Evolutionary conservation across 2,797 vertebrate genomes (phyloP).

Genomic region (Thunnus albacares): DNA sequence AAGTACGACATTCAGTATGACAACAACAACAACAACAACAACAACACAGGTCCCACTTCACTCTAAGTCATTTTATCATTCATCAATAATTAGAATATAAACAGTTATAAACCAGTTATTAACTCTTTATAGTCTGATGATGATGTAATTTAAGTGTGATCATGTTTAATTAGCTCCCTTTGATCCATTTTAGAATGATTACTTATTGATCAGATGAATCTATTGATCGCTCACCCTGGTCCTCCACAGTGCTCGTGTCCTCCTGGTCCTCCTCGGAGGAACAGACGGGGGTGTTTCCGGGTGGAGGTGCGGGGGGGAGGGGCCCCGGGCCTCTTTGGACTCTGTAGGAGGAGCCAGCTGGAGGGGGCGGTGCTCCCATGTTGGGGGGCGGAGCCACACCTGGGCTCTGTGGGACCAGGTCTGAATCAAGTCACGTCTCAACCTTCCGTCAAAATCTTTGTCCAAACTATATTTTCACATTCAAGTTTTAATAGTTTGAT

Average conservation of each 20-base stretch:
- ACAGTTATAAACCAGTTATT: too few species aligned
- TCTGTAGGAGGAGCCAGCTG: constrained; percentile 86
- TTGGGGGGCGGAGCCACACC: constrained; percentile 66
- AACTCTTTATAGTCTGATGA: too few species aligned
- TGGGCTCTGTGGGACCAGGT: constrained; percentile 78
- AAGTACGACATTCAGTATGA: too few species aligned
- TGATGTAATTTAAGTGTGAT: too few species aligned
- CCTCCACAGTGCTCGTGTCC: constrained; percentile 85
- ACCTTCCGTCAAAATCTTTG: neutral
- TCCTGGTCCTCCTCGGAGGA: constrained; percentile 91
- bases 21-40: too few species aligned
- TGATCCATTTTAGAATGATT: too few species aligned
- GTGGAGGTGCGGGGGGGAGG: constrained; percentile 71
- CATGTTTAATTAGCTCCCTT: too few species aligned
- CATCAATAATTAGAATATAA: too few species aligned
- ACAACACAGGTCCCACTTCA: too few species aligned
- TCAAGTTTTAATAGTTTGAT: neutral
- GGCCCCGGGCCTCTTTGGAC: constrained; percentile 81
- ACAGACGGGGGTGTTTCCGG: constrained; percentile 84
- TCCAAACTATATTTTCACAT: neutral
- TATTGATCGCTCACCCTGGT: constrained; percentile 78
- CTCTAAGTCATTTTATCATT: too few species aligned
- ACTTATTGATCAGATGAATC: neutral
- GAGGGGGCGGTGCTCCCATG: constrained; percentile 70
- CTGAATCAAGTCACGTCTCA: neutral